Percentiles rank a stretch among this genome's conserved stretches.
phyloP scores from a whole-genome alignment of 2,797 vertebrate genomes.

The Garrulus glandarius region DNA sequence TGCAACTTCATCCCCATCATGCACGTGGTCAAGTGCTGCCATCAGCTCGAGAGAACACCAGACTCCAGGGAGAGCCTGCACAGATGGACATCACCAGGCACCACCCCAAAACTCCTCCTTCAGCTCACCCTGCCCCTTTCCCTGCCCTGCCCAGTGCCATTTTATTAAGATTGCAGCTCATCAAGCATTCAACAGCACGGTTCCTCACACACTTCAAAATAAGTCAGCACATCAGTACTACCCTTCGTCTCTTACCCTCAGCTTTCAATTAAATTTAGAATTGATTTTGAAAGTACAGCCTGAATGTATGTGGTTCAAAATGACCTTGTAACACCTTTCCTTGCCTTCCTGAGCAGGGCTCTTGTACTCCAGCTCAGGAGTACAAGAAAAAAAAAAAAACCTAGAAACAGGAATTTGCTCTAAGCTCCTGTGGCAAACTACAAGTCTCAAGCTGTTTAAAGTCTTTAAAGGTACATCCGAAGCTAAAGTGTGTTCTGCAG shows the following conservation, averaged over 20 bases:
- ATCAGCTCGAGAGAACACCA: background rate
- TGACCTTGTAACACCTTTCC: constrained; percentile 71
- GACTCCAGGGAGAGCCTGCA: constrained; percentile 4
- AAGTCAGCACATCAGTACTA: constrained; percentile 47
- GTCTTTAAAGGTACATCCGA: constrained; percentile 72
- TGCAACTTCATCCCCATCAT: background rate
- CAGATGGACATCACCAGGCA: background rate
- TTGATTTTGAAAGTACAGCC: constrained; percentile 70
- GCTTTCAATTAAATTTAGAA: constrained; percentile 79
- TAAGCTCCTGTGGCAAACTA: constrained; percentile 65
- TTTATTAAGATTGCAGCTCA: constrained; percentile 41
- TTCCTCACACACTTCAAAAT: constrained; percentile 64
- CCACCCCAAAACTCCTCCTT: constrained; percentile 4
- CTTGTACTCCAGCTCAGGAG: constrained; percentile 65
- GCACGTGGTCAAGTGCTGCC: background rate
- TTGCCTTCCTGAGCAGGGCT: constrained; percentile 62
- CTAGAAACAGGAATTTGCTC: constrained; percentile 67
- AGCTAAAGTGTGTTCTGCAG: constrained; percentile 64
- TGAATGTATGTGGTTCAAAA: constrained; percentile 60
- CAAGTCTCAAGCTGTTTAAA: constrained; percentile 77
- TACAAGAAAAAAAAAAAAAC: constrained; percentile 50
- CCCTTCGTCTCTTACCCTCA: constrained; percentile 59
- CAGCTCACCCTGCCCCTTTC: background rate
- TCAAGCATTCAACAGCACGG: constrained; percentile 14
- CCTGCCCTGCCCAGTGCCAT: constrained; percentile 2